Evolutionary conservation across 2,888 invertebrate genomes (phyloP).

Genomic region (Ischnura elegans): DNA sequence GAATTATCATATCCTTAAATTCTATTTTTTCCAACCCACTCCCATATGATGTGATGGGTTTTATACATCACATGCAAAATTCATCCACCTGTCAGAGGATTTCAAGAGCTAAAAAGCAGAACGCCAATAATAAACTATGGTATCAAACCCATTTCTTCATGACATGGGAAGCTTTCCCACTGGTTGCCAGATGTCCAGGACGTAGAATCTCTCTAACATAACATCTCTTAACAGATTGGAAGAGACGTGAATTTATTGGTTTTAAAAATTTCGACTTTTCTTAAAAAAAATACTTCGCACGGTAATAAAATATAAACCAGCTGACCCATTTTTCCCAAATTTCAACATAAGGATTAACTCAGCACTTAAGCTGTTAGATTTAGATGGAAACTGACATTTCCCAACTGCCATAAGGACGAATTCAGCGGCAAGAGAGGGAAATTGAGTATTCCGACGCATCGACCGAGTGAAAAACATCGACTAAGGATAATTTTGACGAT

Average conservation of each 20-base stretch:
- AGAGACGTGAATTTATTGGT: neutral
- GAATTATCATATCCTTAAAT: too few species aligned
- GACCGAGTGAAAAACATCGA: neutral
- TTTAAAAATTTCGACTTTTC: neutral
- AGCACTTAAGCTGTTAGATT: neutral
- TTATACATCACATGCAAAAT: too few species aligned
- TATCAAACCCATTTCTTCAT: neutral
- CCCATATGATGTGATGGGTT: too few species aligned
- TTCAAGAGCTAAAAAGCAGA: too few species aligned
- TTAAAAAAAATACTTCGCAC: neutral
- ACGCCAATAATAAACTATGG: neutral
- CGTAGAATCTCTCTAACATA: neutral
- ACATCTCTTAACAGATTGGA: neutral
- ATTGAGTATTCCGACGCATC: neutral
- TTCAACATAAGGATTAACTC: neutral
- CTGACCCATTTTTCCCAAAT: neutral
- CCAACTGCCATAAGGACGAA: neutral
- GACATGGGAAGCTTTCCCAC: neutral
- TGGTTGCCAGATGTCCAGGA: neutral
- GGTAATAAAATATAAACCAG: neutral
- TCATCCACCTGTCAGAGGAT: too few species aligned
- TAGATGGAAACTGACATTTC: constrained; percentile 1
- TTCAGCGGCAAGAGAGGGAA: neutral
- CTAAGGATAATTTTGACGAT: constrained; percentile 14
- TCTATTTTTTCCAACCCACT: too few species aligned